phyloP scores from a whole-genome alignment of 2,113 vertebrate genomes.

The Hippopotamus amphibius region DNA sequence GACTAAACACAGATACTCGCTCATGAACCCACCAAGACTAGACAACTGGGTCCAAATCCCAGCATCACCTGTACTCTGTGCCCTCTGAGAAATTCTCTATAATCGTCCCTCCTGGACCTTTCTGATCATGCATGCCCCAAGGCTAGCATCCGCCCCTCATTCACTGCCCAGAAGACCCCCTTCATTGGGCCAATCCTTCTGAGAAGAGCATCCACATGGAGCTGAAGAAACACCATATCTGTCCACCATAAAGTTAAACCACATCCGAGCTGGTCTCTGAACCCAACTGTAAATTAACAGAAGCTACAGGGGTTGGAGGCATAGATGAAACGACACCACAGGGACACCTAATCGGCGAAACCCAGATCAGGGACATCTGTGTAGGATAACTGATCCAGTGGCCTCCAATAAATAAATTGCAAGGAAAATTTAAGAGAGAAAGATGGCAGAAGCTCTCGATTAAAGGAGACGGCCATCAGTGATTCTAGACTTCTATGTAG shows the following conservation, averaged over 20 bases:
- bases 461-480: not conserved
- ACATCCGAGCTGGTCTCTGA: not conserved
- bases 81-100: not conserved
- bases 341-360: not conserved
- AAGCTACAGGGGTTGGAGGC: not conserved
- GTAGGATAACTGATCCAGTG: not conserved
- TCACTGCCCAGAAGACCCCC: not conserved
- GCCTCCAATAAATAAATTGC: not conserved
- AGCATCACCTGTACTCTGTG: not conserved
- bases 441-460: too few relatives aligned
- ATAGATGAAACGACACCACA: not conserved
- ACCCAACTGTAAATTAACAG: not conserved
- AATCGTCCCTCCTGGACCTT: not conserved
- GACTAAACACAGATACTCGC: not conserved
- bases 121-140: accelerated
- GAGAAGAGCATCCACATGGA: not conserved
- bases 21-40: not conserved
- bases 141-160: not conserved
- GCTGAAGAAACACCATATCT: not conserved
- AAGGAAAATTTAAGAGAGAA: not conserved
- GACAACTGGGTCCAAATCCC: not conserved
- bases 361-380: not conserved
- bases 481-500: not conserved
- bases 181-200: not conserved
- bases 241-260: not conserved